Base-by-base conservation (phyloP, 1,140 invertebrate species). In the Anadara kagoshimensis region DNA sequence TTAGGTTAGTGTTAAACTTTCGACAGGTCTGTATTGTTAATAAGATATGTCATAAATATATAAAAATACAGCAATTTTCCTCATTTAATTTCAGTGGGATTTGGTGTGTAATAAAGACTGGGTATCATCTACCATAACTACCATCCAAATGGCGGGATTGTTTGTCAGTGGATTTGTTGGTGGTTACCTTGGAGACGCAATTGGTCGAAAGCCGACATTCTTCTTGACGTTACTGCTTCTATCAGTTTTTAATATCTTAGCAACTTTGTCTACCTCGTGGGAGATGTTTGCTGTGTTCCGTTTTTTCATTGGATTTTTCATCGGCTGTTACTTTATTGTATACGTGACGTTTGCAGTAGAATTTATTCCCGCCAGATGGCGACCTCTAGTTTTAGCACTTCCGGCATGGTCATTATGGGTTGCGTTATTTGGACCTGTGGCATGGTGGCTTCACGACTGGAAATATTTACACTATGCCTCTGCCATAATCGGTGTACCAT, bases 81-180 rank as follows among this genome's bases (percentile, higher is more conserved):
- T n/a, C n/a, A n/a, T n/a, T n/a, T n/a, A n/a, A 36, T 58, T 58
- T 58, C 43, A 67, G 71, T 84, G 80, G 80, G 45, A 68, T 36
- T 65, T 84, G 14, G 59, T 84, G 3, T 85, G 83, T 73, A 73
- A 78, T 14, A 29, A 67, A 29, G 62, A 63, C 0, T 83, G 73
- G 69, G 59, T 81, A 7, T 45, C 51, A 24, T 54, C 76, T 26
- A 58, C 70, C 1, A 78, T 83, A 22, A 83, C 78, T 16, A 79
- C 75, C 4, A 75, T 85, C 11, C 82, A 83, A 51, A 84, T 85
- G 82, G 75, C 61, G 0, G 83, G 83, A 1, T 72, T 84, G 1
- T 66, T 84, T 1, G 14, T 81, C 26, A 82, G 83, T 5, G 75
- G 76, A 14, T 44, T 76, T 18, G 16, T 81, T 7, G 51, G 69